Base-by-base conservation (phyloP, 2,797 vertebrate genomes). In the Phoeniculus purpureus region DNA sequence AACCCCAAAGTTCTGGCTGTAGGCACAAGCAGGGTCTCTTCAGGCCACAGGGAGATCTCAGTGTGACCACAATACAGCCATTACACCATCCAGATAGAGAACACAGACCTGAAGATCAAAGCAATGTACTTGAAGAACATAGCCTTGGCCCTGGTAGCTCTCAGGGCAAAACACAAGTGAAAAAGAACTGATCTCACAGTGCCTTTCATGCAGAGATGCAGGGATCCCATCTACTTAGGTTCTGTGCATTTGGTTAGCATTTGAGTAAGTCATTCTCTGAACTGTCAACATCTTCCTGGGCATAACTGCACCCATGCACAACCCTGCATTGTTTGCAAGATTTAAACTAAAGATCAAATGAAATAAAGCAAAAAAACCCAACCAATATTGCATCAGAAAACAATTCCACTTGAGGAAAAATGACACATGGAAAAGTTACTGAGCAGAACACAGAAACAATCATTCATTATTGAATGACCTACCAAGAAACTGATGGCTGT, bases 301-400 rank as follows among this genome's bases (percentile, higher is more conserved):
- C 64, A 25, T 81, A 43, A 51, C 34, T 15, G 6, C 11, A 60
- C 18, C 15, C 12, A 25, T 4, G 15, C 15, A 73, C 85, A 87
- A 62, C 7, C 4, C 0, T 1, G 5, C 3, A 15, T 9, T n/a
- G 5, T 19, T 2, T 6, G 10, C 13, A 15, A n/a, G 12, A 25
- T 16, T 43, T n/a, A 79, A 70, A 51, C 6, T 6, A 19, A 61
- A 31, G 12, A 12, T 50, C 55, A 23, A 73, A n/a, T 10, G 8
- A 55, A 74, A 29, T 22, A 19, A 55, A 58, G 22, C 1, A 2
- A 73, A 47, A 20, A 64, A 13, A 15, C 43, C 2, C n/a, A 55
- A 26, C 5, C 8, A 48, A 12, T 0, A 5, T 19, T 1, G 1
- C 5, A 45, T 50, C 47, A 51, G 27, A 89, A 76, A 76, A 47